Evolutionary conservation across 2,113 vertebrate genomes (phyloP).

Genomic region (Cyanistes caeruleus): DNA sequence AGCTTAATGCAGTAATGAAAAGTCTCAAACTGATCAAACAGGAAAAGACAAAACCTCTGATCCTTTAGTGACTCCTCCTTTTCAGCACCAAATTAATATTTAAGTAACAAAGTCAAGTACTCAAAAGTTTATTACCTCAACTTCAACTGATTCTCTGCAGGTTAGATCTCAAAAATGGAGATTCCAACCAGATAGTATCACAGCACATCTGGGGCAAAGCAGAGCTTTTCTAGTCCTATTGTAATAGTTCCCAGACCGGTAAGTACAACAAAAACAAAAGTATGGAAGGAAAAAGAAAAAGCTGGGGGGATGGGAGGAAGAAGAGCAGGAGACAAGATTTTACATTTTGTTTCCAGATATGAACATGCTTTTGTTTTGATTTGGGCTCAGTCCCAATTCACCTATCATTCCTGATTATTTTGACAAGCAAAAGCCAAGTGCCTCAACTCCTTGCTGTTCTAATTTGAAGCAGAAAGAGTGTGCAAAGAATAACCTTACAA

Average conservation of each 20-base stretch:
- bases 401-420: slow-evolving; percentile 27
- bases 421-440: slow-evolving; percentile 40
- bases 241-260: slow-evolving; percentile 17
- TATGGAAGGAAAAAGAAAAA: not conserved
- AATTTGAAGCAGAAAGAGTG: slow-evolving; percentile 27
- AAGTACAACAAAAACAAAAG: not conserved
- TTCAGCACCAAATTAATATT: not conserved
- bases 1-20: not conserved
- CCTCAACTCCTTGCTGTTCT: slow-evolving; percentile 17
- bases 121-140: not conserved
- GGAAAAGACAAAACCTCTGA: not conserved
- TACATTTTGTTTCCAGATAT: not conserved
- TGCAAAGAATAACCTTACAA: not conserved
- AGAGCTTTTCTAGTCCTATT: not conserved
- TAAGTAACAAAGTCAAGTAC: not conserved
- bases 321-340: not conserved
- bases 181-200: slow-evolving; percentile 20
- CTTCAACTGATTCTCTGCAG: not conserved
- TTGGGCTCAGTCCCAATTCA: not conserved
- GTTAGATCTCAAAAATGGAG: not conserved
- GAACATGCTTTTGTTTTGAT: not conserved
- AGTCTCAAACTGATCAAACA: not conserved
- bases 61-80: not conserved
- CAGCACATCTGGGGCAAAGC: not conserved
- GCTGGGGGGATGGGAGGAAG: fast-evolving